Conservation (phyloP, 1,140 invertebrate genomes). For the Hycleus cichorii region DNA sequence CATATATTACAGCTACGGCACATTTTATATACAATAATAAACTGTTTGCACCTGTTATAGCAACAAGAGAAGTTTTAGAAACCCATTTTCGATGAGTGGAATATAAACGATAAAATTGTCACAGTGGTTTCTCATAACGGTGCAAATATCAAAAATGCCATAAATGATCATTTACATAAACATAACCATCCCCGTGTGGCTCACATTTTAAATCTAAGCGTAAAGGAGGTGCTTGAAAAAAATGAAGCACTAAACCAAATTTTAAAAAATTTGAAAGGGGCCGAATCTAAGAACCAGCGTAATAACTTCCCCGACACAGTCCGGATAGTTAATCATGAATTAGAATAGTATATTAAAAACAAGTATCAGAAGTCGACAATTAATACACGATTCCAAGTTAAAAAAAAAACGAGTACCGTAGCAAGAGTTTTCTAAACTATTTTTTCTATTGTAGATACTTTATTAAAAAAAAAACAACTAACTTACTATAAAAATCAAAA, state of each 20-base stretch:
- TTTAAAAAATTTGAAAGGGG: no score
- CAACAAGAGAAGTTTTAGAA: conserved; percentile 4
- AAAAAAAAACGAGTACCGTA: no score
- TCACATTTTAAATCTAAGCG: not conserved
- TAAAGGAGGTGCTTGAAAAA: not conserved
- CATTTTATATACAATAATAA: conserved; percentile 18
- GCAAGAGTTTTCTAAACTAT: no score
- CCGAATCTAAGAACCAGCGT: no score
- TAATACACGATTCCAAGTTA: no score
- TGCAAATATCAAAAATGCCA: conserved; percentile 4
- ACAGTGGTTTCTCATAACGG: conserved; percentile 14
- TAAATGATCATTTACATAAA: not conserved
- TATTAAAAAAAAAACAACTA: no score
- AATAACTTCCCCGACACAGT: no score
- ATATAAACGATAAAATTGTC: conserved; percentile 2
- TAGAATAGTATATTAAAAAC: no score
- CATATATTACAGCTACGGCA: conserved; percentile 10
- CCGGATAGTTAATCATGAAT: no score
- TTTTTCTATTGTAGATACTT: no score
- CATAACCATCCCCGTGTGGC: not conserved
- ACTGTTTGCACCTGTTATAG: not conserved
- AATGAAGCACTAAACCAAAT: not conserved
- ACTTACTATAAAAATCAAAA: no score
- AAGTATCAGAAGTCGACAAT: no score
- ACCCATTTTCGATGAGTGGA: not conserved